Evolutionary conservation across 2,888 invertebrate genomes (phyloP).

Genomic region (Omphaloscelis lunosa): DNA sequence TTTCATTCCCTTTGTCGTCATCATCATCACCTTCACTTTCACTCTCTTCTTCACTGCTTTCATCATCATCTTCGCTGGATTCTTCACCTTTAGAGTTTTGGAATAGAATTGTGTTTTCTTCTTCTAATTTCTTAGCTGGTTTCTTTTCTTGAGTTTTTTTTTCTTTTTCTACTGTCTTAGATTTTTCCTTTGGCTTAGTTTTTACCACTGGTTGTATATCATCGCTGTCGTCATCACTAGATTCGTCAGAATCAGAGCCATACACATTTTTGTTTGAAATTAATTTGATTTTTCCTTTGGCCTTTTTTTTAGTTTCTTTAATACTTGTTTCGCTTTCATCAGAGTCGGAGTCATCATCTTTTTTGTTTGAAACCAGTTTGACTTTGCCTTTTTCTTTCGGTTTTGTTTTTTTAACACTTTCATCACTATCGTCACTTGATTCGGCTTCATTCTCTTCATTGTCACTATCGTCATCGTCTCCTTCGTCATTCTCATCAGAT

Average conservation of each 20-base stretch:
- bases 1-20: constrained; percentile 58
- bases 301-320: constrained; percentile 39
- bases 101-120: constrained; percentile 51
- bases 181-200: constrained; percentile 37
- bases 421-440: constrained; percentile 40
- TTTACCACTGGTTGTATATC: constrained; percentile 20
- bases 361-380: constrained; percentile 44
- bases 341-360: constrained; percentile 32
- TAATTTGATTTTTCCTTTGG: constrained; percentile 44
- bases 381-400: constrained; percentile 31
- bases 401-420: constrained; percentile 24
- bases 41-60: constrained; percentile 56
- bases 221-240: constrained; percentile 45
- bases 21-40: constrained; percentile 64
- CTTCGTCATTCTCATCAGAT: constrained; percentile 79
- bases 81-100: constrained; percentile 56
- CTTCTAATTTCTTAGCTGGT: constrained; percentile 10
- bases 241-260: constrained; percentile 51
- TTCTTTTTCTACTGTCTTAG: constrained; percentile 22
- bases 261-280: constrained; percentile 50
- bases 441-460: constrained; percentile 46
- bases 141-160: constrained; percentile 29
- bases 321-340: constrained; percentile 30
- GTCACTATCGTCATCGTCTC: constrained; percentile 67
- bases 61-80: constrained; percentile 52